Evolutionary conservation across 2,113 vertebrate genomes (phyloP).

Genomic region (Percina caprodes): DNA sequence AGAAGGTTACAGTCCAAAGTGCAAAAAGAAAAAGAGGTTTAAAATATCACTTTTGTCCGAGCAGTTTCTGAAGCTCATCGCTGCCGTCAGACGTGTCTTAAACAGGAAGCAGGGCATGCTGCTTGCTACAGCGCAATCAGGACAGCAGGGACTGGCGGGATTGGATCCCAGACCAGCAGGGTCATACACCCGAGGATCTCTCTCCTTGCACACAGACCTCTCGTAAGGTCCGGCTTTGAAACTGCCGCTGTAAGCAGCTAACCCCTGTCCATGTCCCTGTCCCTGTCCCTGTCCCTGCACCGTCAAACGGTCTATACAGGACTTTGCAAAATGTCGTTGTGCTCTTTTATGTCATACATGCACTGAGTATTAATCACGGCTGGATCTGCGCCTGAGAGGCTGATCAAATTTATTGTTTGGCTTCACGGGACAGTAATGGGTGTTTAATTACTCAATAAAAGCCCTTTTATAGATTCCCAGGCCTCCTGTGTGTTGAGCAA

Average conservation of each 20-base stretch:
- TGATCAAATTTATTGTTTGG: constrained; percentile 97
- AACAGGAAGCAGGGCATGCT: neutral
- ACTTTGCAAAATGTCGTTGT: constrained; percentile 69
- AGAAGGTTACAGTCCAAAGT: neutral
- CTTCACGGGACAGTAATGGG: constrained; percentile 97
- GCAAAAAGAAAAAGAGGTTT: neutral
- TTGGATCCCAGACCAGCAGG: neutral
- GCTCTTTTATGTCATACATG: constrained; percentile 88
- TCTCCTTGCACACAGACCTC: neutral
- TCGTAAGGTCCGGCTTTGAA: neutral
- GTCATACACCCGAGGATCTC: neutral
- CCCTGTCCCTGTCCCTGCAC: neutral
- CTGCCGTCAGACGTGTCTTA: neutral
- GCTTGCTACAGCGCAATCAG: neutral
- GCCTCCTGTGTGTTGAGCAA: constrained; percentile 94
- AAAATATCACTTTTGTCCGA: neutral
- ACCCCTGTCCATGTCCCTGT: neutral
- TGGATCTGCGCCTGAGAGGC: constrained; percentile 91
- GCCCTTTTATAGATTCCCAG: constrained; percentile 94
- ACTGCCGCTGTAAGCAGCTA: too few species aligned
- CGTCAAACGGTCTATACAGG: constrained; percentile 35
- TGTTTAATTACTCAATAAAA: constrained; percentile 99
- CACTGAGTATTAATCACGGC: constrained; percentile 92
- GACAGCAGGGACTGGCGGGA: constrained; percentile 17
- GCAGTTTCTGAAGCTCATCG: neutral